phyloP scores from a whole-genome alignment of 1,140 invertebrate species.

The Belonocnema kinseyi region DNA sequence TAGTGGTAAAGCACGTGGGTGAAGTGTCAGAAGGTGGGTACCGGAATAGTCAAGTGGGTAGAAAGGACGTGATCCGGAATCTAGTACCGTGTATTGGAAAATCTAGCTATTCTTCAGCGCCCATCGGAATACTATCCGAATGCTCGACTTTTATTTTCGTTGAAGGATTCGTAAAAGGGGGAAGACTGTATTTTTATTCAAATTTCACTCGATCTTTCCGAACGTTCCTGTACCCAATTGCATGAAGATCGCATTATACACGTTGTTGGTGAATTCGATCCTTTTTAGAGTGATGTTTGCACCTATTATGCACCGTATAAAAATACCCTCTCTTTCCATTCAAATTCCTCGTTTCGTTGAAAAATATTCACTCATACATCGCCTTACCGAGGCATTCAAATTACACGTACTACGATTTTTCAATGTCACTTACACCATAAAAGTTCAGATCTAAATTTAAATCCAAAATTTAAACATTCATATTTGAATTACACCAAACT shows the following conservation, averaged over 20 bases:
- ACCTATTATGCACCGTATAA: slow-evolving; percentile 17
- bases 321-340: neutral
- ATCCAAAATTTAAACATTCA: too few relatives aligned
- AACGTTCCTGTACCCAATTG: slow-evolving; percentile 4
- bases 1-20: neutral
- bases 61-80: slow-evolving; percentile 55
- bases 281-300: slow-evolving; percentile 19
- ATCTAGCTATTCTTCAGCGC: slow-evolving; percentile 53
- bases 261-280: neutral
- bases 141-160: slow-evolving; percentile 50
- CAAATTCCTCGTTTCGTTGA: too few relatives aligned
- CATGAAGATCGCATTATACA: slow-evolving; percentile 21
- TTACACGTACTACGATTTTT: neutral
- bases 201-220: slow-evolving; percentile 38
- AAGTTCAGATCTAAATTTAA: neutral
- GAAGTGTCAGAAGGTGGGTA: slow-evolving; percentile 43
- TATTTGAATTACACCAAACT: too few relatives aligned
- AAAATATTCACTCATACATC: neutral
- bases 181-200: slow-evolving; percentile 56
- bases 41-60: slow-evolving; percentile 51
- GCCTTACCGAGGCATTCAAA: slow-evolving; percentile 10
- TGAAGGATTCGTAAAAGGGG: slow-evolving; percentile 35
- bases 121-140: slow-evolving; percentile 42
- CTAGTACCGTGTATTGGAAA: slow-evolving; percentile 55
- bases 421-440: neutral